Percentiles rank a stretch among this genome's conserved stretches.
phyloP scores from a whole-genome alignment of 2,797 vertebrate species.

The Sylvia borin region DNA sequence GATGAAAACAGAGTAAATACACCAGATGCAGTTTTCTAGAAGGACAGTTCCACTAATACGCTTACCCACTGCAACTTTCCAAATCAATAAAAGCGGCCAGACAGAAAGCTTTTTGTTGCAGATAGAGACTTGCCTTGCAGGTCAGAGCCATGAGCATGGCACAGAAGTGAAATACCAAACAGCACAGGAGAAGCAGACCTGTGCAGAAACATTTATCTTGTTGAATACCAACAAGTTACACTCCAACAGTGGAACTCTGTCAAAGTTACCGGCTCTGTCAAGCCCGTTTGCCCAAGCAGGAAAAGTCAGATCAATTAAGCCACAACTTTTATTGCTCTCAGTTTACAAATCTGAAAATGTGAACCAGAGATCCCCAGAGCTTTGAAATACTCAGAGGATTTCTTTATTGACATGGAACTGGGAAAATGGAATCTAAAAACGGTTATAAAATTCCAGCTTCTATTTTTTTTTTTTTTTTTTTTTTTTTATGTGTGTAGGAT shows the following conservation, averaged over 20 bases:
- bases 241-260: not conserved
- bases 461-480: no score
- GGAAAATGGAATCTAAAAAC: not conserved
- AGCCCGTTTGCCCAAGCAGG: not conserved
- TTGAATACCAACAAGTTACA: not conserved
- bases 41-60: not conserved
- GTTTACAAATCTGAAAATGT: not conserved
- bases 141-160: rapidly evolving
- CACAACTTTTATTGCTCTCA: not conserved
- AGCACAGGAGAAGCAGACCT: not conserved
- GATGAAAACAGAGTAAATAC: not conserved
- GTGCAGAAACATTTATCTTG: not conserved
- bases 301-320: not conserved
- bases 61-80: not conserved
- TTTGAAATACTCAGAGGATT: not conserved
- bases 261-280: not conserved
- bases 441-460: not conserved
- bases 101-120: not conserved
- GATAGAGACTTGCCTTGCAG: not conserved
- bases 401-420: rapidly evolving
- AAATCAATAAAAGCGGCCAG: slow-evolving; percentile 1
- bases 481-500: not conserved
- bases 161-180: not conserved
- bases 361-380: not conserved
- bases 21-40: not conserved